Base-by-base conservation (phyloP, 2,113 vertebrate genomes). In the Anolis sagrei region DNA sequence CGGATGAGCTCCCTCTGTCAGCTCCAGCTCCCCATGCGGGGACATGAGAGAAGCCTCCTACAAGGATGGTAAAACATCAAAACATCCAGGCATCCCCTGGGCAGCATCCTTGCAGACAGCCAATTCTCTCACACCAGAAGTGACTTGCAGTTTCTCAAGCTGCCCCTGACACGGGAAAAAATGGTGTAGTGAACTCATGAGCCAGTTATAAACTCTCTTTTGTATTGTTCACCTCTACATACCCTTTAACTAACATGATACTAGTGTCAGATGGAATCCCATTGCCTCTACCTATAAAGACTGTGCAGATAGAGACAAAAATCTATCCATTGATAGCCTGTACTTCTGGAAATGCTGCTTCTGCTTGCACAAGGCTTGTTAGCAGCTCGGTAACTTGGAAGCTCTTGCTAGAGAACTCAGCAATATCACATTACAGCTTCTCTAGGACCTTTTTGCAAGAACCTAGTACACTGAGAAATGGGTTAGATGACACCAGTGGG, bases 381-480 rank as follows among this genome's bases (percentile, higher is more conserved):
- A 25, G 62, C 7, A 78, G 68, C 34, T 32, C 29, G 82, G 51
- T 62, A 85, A 48, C 29, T 79, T 34, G 74, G 82, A 83, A 77
- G 39, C 54, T 29, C 85, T 81, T 84, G 51, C 44, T 86, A 79
- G 58, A 39, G 81, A 75, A 18, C 51, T 89, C 82, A 49, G 74
- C 68, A 92, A 90, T 89, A 68, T 39, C 74, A 81, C 7, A 79
- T 82, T 86, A 85, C 21, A 61, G 21, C 32, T 13, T 39, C 61
- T 64, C n/a, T 61, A 79, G 36, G 84, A 78, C 21, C 11, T 76
- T 79, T 32, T 87, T 85, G 89, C 0, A 0, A 82, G 83, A 90
- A 87, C 79, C 79, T 87, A 90, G 89, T 90, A 79, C 92, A 89
- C 86, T 85, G 86, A 93, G 92, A 90, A 88, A 82, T 1, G 84